These are phyloP conservation scores for Phthorimaea operculella DNA, from an alignment of 1,140 invertebrate species.

Conservation along the genomic window DNA sequence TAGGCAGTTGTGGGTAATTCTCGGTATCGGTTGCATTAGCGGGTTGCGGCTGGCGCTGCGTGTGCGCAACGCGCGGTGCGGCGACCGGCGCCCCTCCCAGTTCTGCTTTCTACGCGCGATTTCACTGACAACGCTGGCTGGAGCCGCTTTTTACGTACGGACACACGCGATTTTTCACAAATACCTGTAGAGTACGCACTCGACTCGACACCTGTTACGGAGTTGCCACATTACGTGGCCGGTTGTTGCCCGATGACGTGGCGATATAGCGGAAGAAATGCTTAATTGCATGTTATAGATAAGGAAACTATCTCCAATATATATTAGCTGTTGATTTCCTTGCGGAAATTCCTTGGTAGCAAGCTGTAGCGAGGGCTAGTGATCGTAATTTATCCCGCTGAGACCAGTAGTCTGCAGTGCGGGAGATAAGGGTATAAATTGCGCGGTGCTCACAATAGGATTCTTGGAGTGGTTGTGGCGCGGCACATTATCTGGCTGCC, in stretches of 20 bases:
- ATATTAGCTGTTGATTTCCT: background rate
- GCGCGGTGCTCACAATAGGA: slow-evolving; percentile 51
- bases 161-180: slow-evolving; percentile 53
- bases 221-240: background rate
- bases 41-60: slow-evolving; percentile 21
- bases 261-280: background rate
- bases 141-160: slow-evolving; percentile 39
- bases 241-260: background rate
- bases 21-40: slow-evolving; percentile 15
- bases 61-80: slow-evolving; percentile 19
- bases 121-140: slow-evolving; percentile 45
- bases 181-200: slow-evolving; percentile 25
- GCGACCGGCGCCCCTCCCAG: slow-evolving; percentile 30
- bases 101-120: slow-evolving; percentile 65
- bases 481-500: slow-evolving; percentile 14
- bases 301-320: background rate
- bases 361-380: background rate
- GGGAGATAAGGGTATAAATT: slow-evolving; percentile 52
- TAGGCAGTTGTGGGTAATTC: background rate
- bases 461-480: slow-evolving; percentile 41
- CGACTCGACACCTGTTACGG: slow-evolving; percentile 23
- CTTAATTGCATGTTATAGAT: background rate
- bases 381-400: background rate
- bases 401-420: slow-evolving; percentile 30
- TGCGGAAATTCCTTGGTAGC: background rate